Evolutionary conservation across 2,113 vertebrate genomes (phyloP), one percentile per base, ranked within the genome.

Genomic region (Rhea pennata): DNA sequence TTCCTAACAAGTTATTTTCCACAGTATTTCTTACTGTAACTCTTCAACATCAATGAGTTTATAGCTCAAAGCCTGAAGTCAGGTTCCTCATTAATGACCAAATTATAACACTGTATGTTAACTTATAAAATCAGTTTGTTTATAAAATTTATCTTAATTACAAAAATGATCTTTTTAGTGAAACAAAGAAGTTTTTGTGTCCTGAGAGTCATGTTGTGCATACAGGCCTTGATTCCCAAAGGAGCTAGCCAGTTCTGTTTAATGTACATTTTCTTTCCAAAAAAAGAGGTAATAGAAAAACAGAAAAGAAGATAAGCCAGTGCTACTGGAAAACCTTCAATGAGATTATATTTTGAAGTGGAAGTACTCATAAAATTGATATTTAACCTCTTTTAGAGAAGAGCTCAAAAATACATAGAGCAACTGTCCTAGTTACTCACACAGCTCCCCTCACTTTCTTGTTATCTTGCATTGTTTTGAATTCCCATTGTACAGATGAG

Each of bases 371-470:
- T 44, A n/a, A 73, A 69, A 84, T 7, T n/a, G 1, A 6, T 86
- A 39, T 74, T 70, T 73, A 67, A 51, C 33, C 0, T n/a, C n/a
- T 54, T 3, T 1, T 61, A 61, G 44, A 69, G 5, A 10, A 77
- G 19, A 80, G 6, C 10, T 51, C 22, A 80, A 62, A 84, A 65
- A 91, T 48, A 16, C 5, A n/a, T 61, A n/a, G 67, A 6, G 10
- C 12, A 42, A 46, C 4, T 67, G 6, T 82, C 17, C 27, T 22
- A 36, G 24, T 13, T 12, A 67, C 12, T 81, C 36, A 48, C 1
- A 1, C 6, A 70, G 12, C 23, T 3, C 0, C 7, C 17, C 9
- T 0, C 4, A 27, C 2, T 27, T 39, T 36, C 5, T 26, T 24
- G 71, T 36, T 39, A 75, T 29, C 13, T 9, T 58, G 27, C 6